Evolutionary conservation across 2,888 invertebrate species (phyloP), one percentile per base, ranked within the genome.

Genomic region (Bhutanitis thaidina): DNA sequence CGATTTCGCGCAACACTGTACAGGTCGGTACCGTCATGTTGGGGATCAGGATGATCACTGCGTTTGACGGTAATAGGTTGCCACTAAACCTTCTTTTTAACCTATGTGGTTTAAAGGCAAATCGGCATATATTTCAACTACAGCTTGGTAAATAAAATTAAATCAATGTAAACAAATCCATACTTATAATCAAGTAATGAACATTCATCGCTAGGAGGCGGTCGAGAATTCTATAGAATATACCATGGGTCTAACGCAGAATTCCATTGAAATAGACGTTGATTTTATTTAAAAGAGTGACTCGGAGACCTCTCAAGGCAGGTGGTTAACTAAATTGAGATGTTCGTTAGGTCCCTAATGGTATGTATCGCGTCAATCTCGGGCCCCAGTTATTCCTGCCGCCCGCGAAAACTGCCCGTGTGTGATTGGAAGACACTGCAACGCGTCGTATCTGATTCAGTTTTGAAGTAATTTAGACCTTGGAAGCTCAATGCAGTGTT

Each of bases 281-380:
- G 55, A 51, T 55, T 63, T 64, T 68, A 66, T 67, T 67, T 64
- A 61, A 65, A 63, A 54, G 57, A 55, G 49, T 52, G 49, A 51
- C 56, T 45, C 43, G 50, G 32, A 30, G 29, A 48, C 50, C 35
- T 35, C 30, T 52, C 56, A 43, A 60, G 61, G 67, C 69, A 69
- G 72, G 71, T 69, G 69, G 72, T 58, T 66, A 60, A 67, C 61
- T 69, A 69, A 71, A 73, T 73, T 69, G 73, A 74, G 73, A 71
- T 71, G 71, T 74, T 74, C 69, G 69, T 73, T 73, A 73, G 69
- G 48, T 61, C 59, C 61, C 59, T 72, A 72, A 73, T 73, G 61
- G 64, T 69, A 73, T 73, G 73, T 71, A 73, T 73, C 72, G 63
- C 59, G 69, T 69, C 69, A 69, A 72, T 72, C 72, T 62, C 14